These are phyloP conservation scores for Vireo altiloquus DNA, from an alignment of 2,113 vertebrate genomes.

Conservation along the genomic window DNA sequence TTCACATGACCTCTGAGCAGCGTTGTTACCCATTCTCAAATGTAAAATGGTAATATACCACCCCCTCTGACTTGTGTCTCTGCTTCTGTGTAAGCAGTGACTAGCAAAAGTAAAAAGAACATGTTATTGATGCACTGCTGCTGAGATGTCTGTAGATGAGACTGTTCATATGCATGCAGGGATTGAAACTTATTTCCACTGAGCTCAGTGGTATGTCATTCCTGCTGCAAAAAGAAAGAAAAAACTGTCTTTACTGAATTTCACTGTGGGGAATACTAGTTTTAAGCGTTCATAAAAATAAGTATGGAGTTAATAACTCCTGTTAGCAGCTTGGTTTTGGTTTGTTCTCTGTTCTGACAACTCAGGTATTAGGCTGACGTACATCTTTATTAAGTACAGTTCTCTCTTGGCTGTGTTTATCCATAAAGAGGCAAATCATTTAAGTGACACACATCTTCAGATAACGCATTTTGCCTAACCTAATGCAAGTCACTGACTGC, in stretches of 20 bases:
- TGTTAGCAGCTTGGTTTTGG: background rate
- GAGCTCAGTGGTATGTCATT: background rate
- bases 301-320: background rate
- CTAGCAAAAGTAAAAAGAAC: background rate
- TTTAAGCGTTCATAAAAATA: background rate
- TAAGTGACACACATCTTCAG: background rate
- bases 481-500: background rate
- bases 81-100: background rate
- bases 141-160: background rate
- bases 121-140: background rate
- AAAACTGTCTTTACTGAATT: background rate
- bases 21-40: background rate
- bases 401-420: background rate
- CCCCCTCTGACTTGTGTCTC: background rate
- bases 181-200: background rate
- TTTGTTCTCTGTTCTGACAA: background rate
- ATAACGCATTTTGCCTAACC: background rate
- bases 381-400: background rate
- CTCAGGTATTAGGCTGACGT: background rate
- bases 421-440: background rate
- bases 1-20: background rate
- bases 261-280: background rate
- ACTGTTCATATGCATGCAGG: background rate
- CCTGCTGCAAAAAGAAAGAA: background rate
- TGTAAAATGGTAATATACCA: background rate